Evolutionary conservation across 2,797 vertebrate genomes (phyloP), one percentile per base, ranked within the genome.

Genomic region (Adelosebastes latens): DNA sequence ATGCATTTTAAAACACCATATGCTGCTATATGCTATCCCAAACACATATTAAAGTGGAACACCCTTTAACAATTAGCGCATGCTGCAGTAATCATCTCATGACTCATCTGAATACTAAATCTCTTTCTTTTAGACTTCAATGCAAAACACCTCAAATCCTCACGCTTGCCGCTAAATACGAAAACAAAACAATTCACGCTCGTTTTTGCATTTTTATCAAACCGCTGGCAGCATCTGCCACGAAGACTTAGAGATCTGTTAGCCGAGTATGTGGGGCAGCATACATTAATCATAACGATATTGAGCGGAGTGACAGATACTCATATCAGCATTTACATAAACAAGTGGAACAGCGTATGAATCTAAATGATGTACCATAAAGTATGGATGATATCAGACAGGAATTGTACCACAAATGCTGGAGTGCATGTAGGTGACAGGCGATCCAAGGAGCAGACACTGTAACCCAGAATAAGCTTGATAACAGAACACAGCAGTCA

Each of bases 321-420:
- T 92, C 91, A 90, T 89, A 92, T 94, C 86, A 93, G 90, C 86
- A 92, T 94, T 95, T 94, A 92, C 92, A 95, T 94, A 94, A 95
- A 95, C 93, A 94, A 92, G 88, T 87, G 73, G 86, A 90, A 84
- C 81, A 64, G 84, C 61, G 62, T 64, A 77, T 75, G 88, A 85
- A 83, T 86, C 75, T 58, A 89, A 92, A 88, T 74, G 78, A 80
- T 86, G 75, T 68, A 64, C 64, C 82, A 85, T 91, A 76, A 91
- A 87, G 73, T 87, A 89, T 89, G 72, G 66, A 91, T 90, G 86
- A 89, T 75, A 71, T 84, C 65, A 88, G 72, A 88, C 66, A 76
- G 66, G 65, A 84, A 70, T 67, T 72, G 74, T 46, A 65, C 49
- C 72, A 80, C 46, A 79, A 55, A 72, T 55, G 53, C 31, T 64